A percentile compares a stretch with the other conserved stretches of the same genome.
These are phyloP conservation scores for Pachyramphus minor DNA, from an alignment of 2,113 vertebrate species.

Conservation along the genomic window DNA sequence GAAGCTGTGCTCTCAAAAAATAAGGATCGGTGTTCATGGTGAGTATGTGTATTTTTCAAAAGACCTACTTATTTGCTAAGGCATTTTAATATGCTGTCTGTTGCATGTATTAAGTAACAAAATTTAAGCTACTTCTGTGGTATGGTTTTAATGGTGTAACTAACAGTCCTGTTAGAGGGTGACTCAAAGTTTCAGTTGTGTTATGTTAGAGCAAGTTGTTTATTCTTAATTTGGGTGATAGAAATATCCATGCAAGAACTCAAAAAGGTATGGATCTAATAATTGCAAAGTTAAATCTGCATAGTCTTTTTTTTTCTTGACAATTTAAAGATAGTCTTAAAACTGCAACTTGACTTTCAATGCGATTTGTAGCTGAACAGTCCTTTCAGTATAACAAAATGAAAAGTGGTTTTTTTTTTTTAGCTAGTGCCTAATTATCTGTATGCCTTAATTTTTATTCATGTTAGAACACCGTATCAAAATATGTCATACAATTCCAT, in stretches of 20 bases:
- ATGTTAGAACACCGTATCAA: background rate
- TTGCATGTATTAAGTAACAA: background rate
- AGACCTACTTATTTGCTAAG: background rate
- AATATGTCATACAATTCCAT: background rate
- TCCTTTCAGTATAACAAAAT: background rate
- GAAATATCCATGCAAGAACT: background rate
- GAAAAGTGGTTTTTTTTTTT: constrained; percentile 52
- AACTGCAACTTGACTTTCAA: background rate
- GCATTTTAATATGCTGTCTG: background rate
- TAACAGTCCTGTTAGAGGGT: background rate
- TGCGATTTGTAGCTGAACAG: background rate
- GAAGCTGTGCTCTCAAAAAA: background rate
- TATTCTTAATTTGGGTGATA: background rate
- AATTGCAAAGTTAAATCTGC: background rate
- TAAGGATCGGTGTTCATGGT: background rate
- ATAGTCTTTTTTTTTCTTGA: background rate
- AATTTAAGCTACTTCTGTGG: background rate
- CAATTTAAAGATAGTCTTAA: constrained; percentile 34
- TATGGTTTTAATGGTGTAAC: background rate
- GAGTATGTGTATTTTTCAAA: background rate
- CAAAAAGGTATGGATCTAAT: background rate
- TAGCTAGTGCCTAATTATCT: constrained; percentile 70
- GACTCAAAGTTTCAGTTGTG: background rate
- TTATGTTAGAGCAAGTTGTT: background rate
- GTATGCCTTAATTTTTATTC: constrained; percentile 75